Evolutionary conservation across 1,140 invertebrate species (phyloP).

Genomic region (Laupala kohalensis): DNA sequence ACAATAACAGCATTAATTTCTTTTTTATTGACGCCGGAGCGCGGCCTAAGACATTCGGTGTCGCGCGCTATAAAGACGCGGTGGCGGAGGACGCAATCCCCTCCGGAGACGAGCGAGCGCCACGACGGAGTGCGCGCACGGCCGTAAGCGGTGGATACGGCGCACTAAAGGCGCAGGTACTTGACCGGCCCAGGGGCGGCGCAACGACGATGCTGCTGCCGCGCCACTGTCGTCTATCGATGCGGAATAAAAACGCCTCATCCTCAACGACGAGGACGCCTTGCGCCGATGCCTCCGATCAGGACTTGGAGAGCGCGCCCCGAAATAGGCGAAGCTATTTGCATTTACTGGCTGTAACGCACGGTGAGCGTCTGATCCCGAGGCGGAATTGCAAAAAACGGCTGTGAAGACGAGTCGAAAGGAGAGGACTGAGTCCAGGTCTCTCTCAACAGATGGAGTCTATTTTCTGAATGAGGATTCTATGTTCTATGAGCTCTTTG

Average conservation of each 20-base stretch:
- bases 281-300: neutral
- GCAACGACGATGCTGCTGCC: neutral
- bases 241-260: neutral
- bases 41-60: neutral
- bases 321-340: neutral
- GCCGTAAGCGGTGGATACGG: neutral
- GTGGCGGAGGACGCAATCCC: neutral
- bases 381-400: neutral
- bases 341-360: neutral
- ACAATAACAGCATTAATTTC: slow-evolving; percentile 8
- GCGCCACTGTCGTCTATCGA: neutral
- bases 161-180: neutral
- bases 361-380: neutral
- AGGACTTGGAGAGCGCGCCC: neutral
- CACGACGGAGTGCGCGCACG: neutral
- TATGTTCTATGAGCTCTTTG: too few species aligned
- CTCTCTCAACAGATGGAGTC: too few species aligned
- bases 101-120: neutral
- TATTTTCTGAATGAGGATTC: too few species aligned
- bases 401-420: neutral
- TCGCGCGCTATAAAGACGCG: neutral
- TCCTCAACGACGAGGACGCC: neutral
- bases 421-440: neutral
- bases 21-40: neutral
- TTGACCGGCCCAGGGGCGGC: neutral